phyloP scores from a whole-genome alignment of 1,140 invertebrate species.

The Globodera rostochiensis region DNA sequence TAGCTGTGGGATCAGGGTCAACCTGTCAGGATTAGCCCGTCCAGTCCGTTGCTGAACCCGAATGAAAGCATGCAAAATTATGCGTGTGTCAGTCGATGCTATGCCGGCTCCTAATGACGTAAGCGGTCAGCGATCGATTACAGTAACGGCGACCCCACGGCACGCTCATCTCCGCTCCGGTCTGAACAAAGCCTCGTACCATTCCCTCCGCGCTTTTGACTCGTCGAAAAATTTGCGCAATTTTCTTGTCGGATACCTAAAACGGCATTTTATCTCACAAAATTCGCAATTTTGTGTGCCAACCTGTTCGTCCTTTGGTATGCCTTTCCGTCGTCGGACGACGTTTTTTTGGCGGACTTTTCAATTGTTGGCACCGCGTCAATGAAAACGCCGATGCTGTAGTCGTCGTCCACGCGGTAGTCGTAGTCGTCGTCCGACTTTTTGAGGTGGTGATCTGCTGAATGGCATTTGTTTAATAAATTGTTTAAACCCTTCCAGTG shows the following conservation, averaged over 20 bases:
- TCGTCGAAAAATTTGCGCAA: slow-evolving; percentile 2
- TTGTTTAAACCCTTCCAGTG: not conserved
- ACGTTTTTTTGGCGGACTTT: not conserved
- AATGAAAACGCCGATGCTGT: slow-evolving; percentile 29
- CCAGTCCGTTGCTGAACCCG: no score
- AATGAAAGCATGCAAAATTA: no score
- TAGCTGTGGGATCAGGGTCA: no score
- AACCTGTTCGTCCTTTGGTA: not conserved
- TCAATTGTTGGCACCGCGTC: slow-evolving; percentile 16
- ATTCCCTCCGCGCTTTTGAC: not conserved
- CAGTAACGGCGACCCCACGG: not conserved
- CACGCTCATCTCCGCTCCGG: not conserved
- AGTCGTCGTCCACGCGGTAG: slow-evolving; percentile 21
- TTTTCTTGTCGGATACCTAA: not conserved
- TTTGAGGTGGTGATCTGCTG: not conserved
- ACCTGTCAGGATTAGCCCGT: no score
- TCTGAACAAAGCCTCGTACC: not conserved
- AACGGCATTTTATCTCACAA: not conserved
- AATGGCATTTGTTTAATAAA: not conserved
- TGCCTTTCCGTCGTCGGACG: not conserved
- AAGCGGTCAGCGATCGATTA: not conserved
- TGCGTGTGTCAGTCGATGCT: no score
- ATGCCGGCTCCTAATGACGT: not conserved
- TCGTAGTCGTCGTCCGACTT: not conserved
- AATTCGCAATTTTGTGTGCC: not conserved